Evolutionary conservation across 2,888 invertebrate species (phyloP).

Genomic region (Leptopterna dolabrata): DNA sequence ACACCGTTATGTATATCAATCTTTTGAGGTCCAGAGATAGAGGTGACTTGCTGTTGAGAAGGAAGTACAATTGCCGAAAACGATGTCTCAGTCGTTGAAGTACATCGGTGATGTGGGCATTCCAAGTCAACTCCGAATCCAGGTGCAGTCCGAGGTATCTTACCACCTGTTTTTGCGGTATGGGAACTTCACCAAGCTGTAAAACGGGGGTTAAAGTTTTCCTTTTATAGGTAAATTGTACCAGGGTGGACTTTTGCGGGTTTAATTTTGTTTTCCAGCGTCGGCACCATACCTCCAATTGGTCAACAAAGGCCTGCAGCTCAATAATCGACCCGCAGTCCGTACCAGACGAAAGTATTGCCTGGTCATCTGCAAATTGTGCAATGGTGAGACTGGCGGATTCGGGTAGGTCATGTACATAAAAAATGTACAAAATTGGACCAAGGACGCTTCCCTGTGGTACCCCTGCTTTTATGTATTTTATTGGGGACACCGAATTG

Average conservation of each 20-base stretch:
- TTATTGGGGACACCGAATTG: background rate
- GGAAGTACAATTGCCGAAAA: background rate
- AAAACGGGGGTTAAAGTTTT: background rate
- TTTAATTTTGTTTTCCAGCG: slow-evolving; percentile 23
- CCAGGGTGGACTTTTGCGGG: background rate
- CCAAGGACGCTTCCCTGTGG: slow-evolving; percentile 48
- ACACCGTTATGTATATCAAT: background rate
- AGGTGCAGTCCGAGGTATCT: slow-evolving; percentile 17
- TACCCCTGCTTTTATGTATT: slow-evolving; percentile 26
- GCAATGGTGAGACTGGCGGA: background rate
- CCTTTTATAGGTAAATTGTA: slow-evolving; percentile 27
- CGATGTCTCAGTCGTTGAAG: background rate
- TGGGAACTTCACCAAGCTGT: background rate
- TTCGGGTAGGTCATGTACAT: slow-evolving; percentile 12
- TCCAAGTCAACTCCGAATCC: background rate
- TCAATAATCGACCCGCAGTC: background rate
- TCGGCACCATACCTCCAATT: background rate
- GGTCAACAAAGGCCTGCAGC: background rate
- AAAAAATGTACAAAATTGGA: slow-evolving; percentile 28
- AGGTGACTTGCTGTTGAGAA: background rate
- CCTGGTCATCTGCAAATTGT: slow-evolving; percentile 24
- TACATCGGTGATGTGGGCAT: background rate
- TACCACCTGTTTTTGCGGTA: slow-evolving; percentile 16
- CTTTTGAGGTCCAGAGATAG: background rate
- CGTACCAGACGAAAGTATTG: background rate